Evolutionary conservation across 2,888 invertebrate genomes (phyloP), one percentile per base, ranked within the genome.

Genomic region (Trichacis sp.): DNA sequence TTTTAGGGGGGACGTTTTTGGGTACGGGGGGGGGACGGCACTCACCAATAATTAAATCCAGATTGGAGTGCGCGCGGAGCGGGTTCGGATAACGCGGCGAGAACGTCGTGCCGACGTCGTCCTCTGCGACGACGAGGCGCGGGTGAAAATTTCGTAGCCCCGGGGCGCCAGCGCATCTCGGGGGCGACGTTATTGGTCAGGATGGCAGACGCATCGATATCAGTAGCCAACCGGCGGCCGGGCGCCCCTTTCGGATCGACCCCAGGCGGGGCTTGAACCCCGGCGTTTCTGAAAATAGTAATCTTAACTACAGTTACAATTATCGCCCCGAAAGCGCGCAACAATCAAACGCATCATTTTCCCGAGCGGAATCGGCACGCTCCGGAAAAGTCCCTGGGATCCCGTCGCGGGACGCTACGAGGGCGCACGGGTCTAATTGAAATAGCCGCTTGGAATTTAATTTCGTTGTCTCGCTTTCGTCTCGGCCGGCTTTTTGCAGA

Each of bases 31-130:
- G 40, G 24, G 24, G 24, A 15, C 20, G 40, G 47, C 71, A 83
- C 84, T 84, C 83, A 84, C 83, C 83, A 82, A 84, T 82, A 83
- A 83, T 83, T 78, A 81, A 80, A 82, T 83, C 83, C 82, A 82
- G 83, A 82, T 78, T 77, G 70, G 71, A 70, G 69, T 76, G 77
- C 69, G 73, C 73, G 79, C 77, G 81, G 79, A 77, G 75, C 77
- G 79, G 82, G 80, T 78, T 79, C 74, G 77, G 77, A 75, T 76
- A 75, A 77, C 81, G 80, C 83, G 81, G 78, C 82, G 80, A 79
- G 78, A 80, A 80, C 81, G 80, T 79, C 82, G 80, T 77, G 77
- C 91, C 91, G 75, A 87, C 85, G 79, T 90, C 89, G 79, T 89
- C 91, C 70, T 86, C 87, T 77, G 87, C 88, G 72, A 74, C 74